Conservation (phyloP, 2,888 invertebrate genomes). For the Chydorus sphaericus region DNA sequence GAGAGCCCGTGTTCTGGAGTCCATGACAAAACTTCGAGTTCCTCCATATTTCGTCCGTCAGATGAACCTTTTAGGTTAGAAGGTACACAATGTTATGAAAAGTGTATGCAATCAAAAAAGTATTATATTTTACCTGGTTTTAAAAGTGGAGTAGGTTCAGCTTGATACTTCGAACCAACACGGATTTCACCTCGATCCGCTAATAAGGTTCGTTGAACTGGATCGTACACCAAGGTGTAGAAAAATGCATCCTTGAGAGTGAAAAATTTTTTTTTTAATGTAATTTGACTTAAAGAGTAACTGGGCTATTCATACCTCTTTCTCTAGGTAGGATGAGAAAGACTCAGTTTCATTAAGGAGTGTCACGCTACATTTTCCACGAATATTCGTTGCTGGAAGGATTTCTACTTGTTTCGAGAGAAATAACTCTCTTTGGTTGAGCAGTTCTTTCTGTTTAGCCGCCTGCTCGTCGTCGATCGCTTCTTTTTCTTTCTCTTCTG, state of each 20-base stretch:
- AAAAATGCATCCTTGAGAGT: constrained; percentile 87
- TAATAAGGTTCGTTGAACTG: constrained; percentile 92
- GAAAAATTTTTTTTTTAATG: background rate
- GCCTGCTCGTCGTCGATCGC: background rate
- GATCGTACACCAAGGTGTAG: constrained; percentile 99
- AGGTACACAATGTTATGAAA: background rate
- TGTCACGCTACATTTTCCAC: constrained; percentile 98
- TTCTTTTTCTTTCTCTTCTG: constrained; percentile 10
- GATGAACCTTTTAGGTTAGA: constrained; percentile 32
- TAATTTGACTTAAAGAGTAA: background rate
- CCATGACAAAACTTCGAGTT: constrained; percentile 86
- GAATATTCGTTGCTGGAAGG: constrained; percentile 93
- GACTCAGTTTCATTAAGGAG: constrained; percentile 98
- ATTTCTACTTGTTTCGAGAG: constrained; percentile 95
- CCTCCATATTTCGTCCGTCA: constrained; percentile 51
- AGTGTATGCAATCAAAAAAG: background rate
- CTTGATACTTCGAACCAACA: constrained; percentile 89
- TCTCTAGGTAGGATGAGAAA: constrained; percentile 86
- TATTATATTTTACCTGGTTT: constrained; percentile 44
- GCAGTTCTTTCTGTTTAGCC: constrained; percentile 77
- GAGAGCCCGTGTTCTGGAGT: constrained; percentile 79
- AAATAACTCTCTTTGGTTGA: constrained; percentile 95
- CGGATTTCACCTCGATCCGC: constrained; percentile 95
- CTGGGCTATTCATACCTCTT: constrained; percentile 69
- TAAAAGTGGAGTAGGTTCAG: constrained; percentile 70